Conservation (phyloP, 2,113 vertebrate species). For the Mungos mungo region DNA sequence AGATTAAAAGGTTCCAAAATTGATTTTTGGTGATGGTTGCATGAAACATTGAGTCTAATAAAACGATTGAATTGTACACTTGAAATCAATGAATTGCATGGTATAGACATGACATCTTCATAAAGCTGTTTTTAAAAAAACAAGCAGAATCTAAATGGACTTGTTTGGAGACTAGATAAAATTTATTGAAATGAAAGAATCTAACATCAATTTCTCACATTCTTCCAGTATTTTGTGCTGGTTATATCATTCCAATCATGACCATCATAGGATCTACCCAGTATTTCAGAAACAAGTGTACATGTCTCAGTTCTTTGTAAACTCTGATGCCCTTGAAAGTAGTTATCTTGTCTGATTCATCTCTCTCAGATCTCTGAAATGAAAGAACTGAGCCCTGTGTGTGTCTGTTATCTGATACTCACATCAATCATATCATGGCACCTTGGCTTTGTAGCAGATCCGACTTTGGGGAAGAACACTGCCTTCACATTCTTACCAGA, state of each 20-base stretch:
- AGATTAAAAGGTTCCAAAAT: not conserved
- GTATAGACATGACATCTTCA: not conserved
- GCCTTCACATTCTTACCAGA: not conserved
- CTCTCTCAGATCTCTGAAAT: not conserved
- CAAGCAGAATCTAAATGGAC: not conserved
- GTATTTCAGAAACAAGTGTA: not conserved
- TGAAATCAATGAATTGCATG: not conserved
- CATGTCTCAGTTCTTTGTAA: not conserved
- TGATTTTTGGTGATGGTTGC: not conserved
- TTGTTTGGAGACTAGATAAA: not conserved
- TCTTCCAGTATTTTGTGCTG: not conserved
- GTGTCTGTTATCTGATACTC: too few species aligned
- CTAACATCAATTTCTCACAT: not conserved
- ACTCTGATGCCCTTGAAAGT: not conserved
- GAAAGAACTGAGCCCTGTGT: not conserved
- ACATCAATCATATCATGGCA: not conserved
- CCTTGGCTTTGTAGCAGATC: not conserved
- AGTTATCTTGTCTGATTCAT: not conserved
- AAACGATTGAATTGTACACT: not conserved
- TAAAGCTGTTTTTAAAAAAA: not conserved
- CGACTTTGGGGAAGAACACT: not conserved
- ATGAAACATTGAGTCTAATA: not conserved
- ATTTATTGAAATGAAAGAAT: not conserved
- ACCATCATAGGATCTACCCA: not conserved
- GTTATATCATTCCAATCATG: not conserved